These are phyloP conservation scores for Cercopithecus mona DNA, from an alignment of 2,113 vertebrate genomes.

Conservation along the genomic window DNA sequence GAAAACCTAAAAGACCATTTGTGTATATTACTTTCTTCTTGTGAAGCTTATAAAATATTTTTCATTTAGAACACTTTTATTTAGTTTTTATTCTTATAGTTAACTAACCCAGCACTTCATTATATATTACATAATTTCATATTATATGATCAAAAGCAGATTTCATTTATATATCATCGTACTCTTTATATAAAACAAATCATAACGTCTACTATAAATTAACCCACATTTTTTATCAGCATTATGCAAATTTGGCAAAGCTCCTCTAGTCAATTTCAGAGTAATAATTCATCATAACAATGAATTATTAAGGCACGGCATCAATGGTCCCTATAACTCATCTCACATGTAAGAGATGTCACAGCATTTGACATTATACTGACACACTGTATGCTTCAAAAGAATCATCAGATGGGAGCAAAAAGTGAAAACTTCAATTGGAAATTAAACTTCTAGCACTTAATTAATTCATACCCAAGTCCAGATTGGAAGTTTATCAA, in stretches of 20 bases:
- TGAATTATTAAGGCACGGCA: conserved; percentile 47
- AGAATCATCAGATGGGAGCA: conserved; percentile 27
- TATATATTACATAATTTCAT: background rate
- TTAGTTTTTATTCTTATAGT: conserved; percentile 42
- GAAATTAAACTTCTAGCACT: conserved; percentile 31
- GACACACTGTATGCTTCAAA: conserved; percentile 47
- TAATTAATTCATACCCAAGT: background rate
- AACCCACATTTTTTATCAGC: conserved; percentile 23
- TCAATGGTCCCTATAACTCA: conserved; percentile 50
- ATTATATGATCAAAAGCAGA: background rate
- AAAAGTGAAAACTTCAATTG: background rate
- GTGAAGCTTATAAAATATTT: conserved; percentile 38
- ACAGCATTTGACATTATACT: conserved; percentile 24
- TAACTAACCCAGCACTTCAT: conserved; percentile 43
- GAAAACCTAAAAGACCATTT: conserved; percentile 27
- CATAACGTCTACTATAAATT: conserved; percentile 53
- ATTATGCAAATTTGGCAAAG: conserved; percentile 43
- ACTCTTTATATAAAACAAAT: conserved; percentile 55
- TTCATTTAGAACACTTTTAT: conserved; percentile 53
- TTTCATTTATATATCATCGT: conserved; percentile 57
- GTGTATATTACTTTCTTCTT: conserved; percentile 6
- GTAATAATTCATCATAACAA: conserved; percentile 54
- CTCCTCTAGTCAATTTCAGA: conserved; percentile 42
- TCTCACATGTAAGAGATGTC: background rate
- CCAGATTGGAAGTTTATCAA: background rate